These are phyloP conservation scores for Harpalus rubripes DNA, from an alignment of 2,888 invertebrate species.

Conservation along the genomic window DNA sequence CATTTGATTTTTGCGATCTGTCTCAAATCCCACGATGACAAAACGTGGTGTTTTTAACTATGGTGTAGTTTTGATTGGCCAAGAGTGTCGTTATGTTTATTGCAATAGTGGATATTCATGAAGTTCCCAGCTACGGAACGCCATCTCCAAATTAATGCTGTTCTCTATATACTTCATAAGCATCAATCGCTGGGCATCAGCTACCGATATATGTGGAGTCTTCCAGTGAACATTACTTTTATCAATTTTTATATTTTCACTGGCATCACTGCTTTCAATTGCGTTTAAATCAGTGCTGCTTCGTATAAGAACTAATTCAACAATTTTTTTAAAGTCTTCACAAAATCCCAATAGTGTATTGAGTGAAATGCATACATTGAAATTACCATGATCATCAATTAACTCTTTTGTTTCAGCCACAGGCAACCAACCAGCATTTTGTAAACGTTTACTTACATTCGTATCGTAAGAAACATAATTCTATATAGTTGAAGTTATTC, in stretches of 20 bases:
- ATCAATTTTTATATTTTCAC: too few species aligned
- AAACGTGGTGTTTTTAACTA: conserved; percentile 74
- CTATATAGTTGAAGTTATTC: conserved; percentile 74
- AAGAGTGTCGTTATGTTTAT: conserved; percentile 71
- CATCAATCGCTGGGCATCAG: too few species aligned
- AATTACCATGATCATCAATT: conserved; percentile 67
- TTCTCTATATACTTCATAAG: too few species aligned
- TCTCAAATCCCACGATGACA: conserved; percentile 75
- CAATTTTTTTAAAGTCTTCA: too few species aligned
- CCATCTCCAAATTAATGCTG: too few species aligned
- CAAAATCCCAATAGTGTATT: conserved; percentile 73
- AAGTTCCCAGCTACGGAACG: conserved; percentile 74
- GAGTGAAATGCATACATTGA: conserved; percentile 69
- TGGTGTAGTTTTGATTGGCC: conserved; percentile 72
- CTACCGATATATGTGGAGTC: too few species aligned
- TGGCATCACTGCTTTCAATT: too few species aligned
- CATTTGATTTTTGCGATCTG: conserved; percentile 72
- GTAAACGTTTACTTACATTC: conserved; percentile 70
- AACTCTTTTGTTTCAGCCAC: conserved; percentile 52
- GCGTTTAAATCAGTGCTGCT: too few species aligned
- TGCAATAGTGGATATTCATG: conserved; percentile 74
- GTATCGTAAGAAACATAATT: conserved; percentile 72
- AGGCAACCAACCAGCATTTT: too few species aligned
- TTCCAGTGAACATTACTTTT: too few species aligned
- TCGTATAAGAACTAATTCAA: too few species aligned